These are phyloP conservation scores for Spisula solida DNA, from an alignment of 2,888 invertebrate genomes.

Conservation along the genomic window DNA sequence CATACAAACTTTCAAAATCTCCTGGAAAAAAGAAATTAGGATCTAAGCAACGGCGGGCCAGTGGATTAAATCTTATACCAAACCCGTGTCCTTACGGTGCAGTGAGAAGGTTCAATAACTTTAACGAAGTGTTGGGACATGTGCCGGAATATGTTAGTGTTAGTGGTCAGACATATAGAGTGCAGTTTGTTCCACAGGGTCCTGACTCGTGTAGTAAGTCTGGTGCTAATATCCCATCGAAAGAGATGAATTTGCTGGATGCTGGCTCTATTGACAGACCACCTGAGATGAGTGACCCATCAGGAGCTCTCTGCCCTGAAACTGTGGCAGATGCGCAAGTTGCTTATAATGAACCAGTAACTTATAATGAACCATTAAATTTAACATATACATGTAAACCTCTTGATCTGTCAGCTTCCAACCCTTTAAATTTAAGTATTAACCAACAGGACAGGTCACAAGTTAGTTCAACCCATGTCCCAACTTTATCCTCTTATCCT, in stretches of 20 bases:
- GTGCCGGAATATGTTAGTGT: background rate
- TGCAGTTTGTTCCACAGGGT: background rate
- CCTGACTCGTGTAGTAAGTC: background rate
- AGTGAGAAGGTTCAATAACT: background rate
- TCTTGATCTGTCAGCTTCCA: background rate
- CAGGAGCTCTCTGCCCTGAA: background rate
- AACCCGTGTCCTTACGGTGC: background rate
- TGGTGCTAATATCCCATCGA: background rate
- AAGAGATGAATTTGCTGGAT: background rate
- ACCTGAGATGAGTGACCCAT: background rate
- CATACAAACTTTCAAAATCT: too few relatives aligned
- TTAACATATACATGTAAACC: background rate
- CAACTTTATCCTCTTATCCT: background rate
- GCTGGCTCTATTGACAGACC: background rate
- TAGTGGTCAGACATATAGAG: background rate
- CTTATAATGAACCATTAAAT: background rate
- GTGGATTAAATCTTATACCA: background rate
- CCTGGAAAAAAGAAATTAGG: too few relatives aligned
- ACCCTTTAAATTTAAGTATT: background rate
- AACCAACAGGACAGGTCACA: background rate
- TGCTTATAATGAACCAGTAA: too few relatives aligned
- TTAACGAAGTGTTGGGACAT: background rate
- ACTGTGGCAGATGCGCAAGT: background rate
- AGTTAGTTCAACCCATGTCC: background rate
- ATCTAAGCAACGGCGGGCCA: too few relatives aligned